These are phyloP conservation scores for Rugalucina vietnamica DNA, from an alignment of 2,888 invertebrate genomes.

Conservation along the genomic window DNA sequence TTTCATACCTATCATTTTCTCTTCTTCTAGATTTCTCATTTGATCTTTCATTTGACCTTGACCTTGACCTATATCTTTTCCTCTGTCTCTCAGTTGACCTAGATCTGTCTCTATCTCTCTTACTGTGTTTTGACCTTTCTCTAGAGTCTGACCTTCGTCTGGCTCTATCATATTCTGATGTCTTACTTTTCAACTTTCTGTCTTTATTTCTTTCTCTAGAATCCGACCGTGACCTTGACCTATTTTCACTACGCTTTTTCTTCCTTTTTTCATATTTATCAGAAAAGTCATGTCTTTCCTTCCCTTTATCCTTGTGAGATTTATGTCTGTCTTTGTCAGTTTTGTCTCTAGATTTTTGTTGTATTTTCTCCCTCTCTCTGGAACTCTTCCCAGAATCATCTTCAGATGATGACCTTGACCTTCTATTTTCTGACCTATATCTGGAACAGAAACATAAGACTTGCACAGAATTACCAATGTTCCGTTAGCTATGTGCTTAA, in stretches of 20 bases:
- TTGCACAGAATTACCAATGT: no score
- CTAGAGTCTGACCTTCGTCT: not conserved
- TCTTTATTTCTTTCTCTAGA: conserved; percentile 24
- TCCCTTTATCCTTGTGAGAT: not conserved
- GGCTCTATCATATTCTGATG: not conserved
- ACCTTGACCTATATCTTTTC: conserved; percentile 19
- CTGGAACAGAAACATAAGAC: not conserved
- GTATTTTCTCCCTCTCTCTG: not conserved
- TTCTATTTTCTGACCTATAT: conserved; percentile 20
- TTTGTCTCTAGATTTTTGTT: not conserved
- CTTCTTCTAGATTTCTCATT: conserved; percentile 8
- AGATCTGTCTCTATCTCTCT: conserved; percentile 32
- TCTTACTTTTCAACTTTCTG: not conserved
- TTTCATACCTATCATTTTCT: not conserved
- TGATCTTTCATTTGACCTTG: conserved; percentile 38
- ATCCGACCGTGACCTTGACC: conserved; percentile 48
- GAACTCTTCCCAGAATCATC: not conserved
- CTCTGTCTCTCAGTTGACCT: conserved; percentile 46
- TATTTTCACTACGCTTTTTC: not conserved
- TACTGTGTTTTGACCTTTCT: not conserved
- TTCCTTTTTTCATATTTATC: not conserved
- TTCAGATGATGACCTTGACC: conserved; percentile 30
- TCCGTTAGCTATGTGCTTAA: no score
- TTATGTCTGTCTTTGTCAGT: conserved; percentile 20
- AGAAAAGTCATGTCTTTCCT: not conserved